Percentiles rank a stretch among this genome's conserved stretches.
These are phyloP conservation scores for Drosophila pegasa DNA, from an alignment of 2,888 invertebrate species.

Conservation along the genomic window DNA sequence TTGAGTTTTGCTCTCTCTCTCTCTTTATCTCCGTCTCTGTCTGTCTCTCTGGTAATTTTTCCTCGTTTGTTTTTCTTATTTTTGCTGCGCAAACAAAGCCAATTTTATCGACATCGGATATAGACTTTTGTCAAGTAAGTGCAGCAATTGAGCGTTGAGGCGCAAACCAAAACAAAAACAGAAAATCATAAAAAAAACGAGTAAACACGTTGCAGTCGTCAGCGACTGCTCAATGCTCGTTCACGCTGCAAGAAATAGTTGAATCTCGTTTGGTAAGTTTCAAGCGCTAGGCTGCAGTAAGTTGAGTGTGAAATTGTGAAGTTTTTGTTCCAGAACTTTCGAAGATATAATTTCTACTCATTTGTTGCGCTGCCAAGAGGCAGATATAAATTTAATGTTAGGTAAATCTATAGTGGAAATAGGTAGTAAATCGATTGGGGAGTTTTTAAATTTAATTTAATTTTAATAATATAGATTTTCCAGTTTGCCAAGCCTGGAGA, in stretches of 20 bases:
- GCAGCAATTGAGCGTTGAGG: slow-evolving; percentile 35
- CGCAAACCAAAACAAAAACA: slow-evolving; percentile 10
- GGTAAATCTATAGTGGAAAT: too few relatives aligned
- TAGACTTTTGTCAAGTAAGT: slow-evolving; percentile 41
- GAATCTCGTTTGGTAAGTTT: not conserved
- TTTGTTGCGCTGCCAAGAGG: too few relatives aligned
- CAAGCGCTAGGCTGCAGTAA: not conserved
- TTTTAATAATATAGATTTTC: too few relatives aligned
- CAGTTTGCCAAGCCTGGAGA: too few relatives aligned
- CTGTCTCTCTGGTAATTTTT: not conserved
- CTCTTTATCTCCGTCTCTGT: not conserved
- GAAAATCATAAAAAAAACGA: slow-evolving; percentile 5
- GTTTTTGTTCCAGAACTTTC: too few relatives aligned
- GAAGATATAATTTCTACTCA: too few relatives aligned
- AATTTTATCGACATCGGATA: slow-evolving; percentile 37
- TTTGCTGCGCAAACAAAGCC: slow-evolving; percentile 29
- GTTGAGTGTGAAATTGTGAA: not conserved
- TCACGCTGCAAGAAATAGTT: not conserved
- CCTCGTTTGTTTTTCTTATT: not conserved
- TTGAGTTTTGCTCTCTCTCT: slow-evolving; percentile 22
- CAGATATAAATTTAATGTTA: too few relatives aligned
- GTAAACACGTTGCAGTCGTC: too few relatives aligned
- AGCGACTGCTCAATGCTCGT: not conserved
- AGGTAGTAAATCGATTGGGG: too few relatives aligned
- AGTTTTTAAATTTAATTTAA: too few relatives aligned